Evolutionary conservation across 37 sponge, comb jelly and placozoan genomes (phyloP), one percentile per base, ranked within the genome.

Genomic region (Hexactinellida sp.): DNA sequence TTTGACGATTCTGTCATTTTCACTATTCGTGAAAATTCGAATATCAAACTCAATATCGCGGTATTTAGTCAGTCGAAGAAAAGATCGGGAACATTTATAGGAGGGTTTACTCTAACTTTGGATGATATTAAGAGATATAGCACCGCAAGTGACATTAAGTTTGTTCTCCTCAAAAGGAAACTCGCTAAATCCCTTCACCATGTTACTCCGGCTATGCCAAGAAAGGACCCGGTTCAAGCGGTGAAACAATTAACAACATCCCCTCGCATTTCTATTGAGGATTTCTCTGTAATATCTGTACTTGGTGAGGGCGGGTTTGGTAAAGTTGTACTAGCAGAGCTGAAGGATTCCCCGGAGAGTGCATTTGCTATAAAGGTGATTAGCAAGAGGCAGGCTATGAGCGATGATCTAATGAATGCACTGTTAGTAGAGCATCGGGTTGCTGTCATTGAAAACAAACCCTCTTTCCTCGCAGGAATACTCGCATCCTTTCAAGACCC

Each of bases 371-470:
- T 63, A 7, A 63, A 63, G 30, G 76, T 63, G 25, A 25, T 63
- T 23, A 63, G 13, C 13, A 63, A 63, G 76, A 10, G 13, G 34
- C 76, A n/a, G 76, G 13, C 13, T 7, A n/a, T 25, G 32, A 10
- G 30, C 21, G 76, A 63, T 21, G 76, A 63, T 63, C 34, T 63
- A 63, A 63, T 23, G 3, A 28, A 63, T 3, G 3, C 76, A 63
- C 76, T 63, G 3, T 63, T 63, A 63, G 34, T 63, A 10, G 76
- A 63, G 76, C 76, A 63, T 63, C 76, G 76, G 13, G 76, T 63
- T 32, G 76, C 28, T 28, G 1, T 63, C 28, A 32, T 63, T 23
- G 19, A 7, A n/a, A n/a, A 63, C 21, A 63, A n/a, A 23, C 76
- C 76, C 76, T 63, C 76, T 3, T 63, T 63, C 13, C 30, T 63